Conservation (phyloP, 64 coral and sea anemone genomes). For the Actinia tenebrosa region DNA sequence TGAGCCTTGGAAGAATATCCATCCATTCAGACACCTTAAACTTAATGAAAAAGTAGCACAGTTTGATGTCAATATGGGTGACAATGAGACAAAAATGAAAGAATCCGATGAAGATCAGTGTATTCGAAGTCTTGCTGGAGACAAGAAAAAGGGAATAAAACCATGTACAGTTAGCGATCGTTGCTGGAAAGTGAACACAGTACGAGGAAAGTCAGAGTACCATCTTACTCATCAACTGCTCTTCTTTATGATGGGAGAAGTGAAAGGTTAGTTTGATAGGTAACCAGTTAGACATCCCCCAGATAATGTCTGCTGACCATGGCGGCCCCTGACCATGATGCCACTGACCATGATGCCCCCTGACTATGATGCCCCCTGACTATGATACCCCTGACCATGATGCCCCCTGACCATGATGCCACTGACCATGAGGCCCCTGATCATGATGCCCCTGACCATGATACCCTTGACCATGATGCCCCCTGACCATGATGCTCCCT, state of each 20-base stretch:
- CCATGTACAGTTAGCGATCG: conserved; percentile 62
- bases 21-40: neutral
- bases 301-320: no score
- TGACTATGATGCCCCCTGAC: no score
- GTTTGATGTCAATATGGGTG: neutral
- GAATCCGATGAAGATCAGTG: conserved; percentile 24
- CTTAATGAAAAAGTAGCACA: neutral
- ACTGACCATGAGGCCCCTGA: no score
- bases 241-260: conserved; percentile 63
- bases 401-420: no score
- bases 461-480: no score
- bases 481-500: no score
- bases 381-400: no score
- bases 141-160: neutral
- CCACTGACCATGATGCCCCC: no score
- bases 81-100: neutral
- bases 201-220: conserved; percentile 36
- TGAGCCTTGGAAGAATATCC: neutral
- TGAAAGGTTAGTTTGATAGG: conserved; percentile 47
- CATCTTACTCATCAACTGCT: conserved; percentile 72
- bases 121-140: conserved; percentile 53
- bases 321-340: no score
- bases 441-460: no score
- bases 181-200: conserved; percentile 68
- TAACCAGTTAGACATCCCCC: no score